phyloP scores from a whole-genome alignment of 2,888 invertebrate species.

The Drosophila nr. medialis region DNA sequence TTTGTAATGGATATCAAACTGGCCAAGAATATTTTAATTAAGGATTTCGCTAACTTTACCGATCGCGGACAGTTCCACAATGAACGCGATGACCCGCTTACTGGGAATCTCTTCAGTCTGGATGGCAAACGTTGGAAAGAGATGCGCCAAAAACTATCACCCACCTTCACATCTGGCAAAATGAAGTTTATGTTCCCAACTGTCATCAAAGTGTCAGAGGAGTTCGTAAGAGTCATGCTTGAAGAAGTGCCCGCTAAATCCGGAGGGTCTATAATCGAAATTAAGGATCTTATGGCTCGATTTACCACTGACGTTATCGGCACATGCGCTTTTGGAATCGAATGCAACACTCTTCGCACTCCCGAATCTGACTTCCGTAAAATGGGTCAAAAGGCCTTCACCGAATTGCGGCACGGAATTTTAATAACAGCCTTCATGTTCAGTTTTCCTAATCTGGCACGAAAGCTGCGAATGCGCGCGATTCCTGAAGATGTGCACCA shows the following conservation, averaged over 20 bases:
- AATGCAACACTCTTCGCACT: conserved; percentile 83
- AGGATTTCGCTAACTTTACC: conserved; percentile 80
- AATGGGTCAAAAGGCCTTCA: conserved; percentile 58
- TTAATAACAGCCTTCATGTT: conserved; percentile 44
- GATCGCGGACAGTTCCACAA: conserved; percentile 82
- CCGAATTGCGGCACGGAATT: conserved; percentile 41
- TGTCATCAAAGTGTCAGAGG: conserved; percentile 56
- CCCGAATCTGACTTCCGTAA: conserved; percentile 80
- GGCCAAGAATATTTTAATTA: conserved; percentile 60
- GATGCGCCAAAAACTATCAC: conserved; percentile 82
- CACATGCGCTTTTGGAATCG: conserved; percentile 85
- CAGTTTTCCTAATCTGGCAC: conserved; percentile 69
- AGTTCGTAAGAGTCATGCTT: conserved; percentile 50
- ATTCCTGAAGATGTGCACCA: conserved; percentile 70
- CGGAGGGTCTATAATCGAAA: conserved; percentile 76
- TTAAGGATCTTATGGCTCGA: conserved; percentile 84
- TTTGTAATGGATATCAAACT: conserved; percentile 64
- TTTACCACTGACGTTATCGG: conserved; percentile 86
- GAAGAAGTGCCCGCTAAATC: conserved; percentile 42
- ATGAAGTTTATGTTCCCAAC: conserved; percentile 78
- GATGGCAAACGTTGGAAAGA: conserved; percentile 84
- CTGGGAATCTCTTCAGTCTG: conserved; percentile 79
- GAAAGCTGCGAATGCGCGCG: conserved; percentile 60
- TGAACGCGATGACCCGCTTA: conserved; percentile 82
- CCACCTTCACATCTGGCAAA: conserved; percentile 81